Evolutionary conservation across 2,888 invertebrate species (phyloP).

Genomic region (Andrena camellia): DNA sequence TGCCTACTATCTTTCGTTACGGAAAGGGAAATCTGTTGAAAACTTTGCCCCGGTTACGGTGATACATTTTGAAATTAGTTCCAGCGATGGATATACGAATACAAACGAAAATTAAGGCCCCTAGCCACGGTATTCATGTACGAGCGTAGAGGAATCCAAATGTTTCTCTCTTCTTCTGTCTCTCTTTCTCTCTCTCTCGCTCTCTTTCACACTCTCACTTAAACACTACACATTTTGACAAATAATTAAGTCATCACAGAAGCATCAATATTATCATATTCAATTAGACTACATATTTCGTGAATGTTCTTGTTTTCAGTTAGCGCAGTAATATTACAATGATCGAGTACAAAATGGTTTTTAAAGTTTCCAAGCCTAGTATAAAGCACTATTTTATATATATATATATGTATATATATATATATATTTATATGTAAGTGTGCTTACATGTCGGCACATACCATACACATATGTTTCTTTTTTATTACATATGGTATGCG

Average conservation of each 20-base stretch:
- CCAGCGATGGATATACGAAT: conserved; percentile 50
- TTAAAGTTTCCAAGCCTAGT: conserved; percentile 82
- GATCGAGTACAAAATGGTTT: conserved; percentile 83
- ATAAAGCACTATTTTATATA: conserved; percentile 82
- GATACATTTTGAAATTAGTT: conserved; percentile 19
- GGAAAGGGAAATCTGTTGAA: conserved; percentile 27
- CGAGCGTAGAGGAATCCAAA: conserved; percentile 64
- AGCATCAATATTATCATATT: conserved; percentile 83
- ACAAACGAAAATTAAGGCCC: conserved; percentile 48
- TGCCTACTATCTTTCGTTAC: conserved; percentile 16
- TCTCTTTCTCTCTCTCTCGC: conserved; percentile 6
- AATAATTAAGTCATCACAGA: conserved; percentile 84
- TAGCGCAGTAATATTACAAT: conserved; percentile 83
- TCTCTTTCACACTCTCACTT: conserved; percentile 57
- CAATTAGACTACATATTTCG: conserved; percentile 81
- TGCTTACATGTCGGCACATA: conserved; percentile 66
- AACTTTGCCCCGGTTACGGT: conserved; percentile 38
- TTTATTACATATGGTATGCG: conserved; percentile 63
- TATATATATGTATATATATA: conserved; percentile 66
- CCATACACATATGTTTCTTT: conserved; percentile 46
- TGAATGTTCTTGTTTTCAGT: conserved; percentile 75
- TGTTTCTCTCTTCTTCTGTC: conserved; percentile 37
- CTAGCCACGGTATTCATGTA: conserved; percentile 71
- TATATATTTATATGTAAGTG: conserved; percentile 66
- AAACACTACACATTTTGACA: conserved; percentile 80